Evolutionary conservation across 2,797 vertebrate species (phyloP).

Genomic region (Leuciscus waleckii): DNA sequence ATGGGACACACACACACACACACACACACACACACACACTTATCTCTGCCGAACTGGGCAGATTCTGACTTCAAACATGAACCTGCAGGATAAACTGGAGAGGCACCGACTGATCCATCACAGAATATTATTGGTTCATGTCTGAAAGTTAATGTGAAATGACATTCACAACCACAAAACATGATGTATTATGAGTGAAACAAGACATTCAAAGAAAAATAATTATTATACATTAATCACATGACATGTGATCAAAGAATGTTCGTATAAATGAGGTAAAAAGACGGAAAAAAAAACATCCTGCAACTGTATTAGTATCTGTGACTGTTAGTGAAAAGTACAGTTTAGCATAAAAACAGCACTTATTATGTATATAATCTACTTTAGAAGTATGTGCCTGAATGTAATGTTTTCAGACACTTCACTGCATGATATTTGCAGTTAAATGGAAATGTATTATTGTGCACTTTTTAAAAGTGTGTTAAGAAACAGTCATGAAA

Average conservation of each 20-base stretch:
- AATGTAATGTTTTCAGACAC: background rate
- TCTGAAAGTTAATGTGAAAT: background rate
- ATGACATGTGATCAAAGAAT: background rate
- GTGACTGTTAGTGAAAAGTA: background rate
- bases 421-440: background rate
- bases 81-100: background rate
- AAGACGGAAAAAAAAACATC: background rate
- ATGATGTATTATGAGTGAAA: background rate
- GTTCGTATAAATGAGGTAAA: background rate
- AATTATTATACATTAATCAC: background rate
- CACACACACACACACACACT: constrained; percentile 25
- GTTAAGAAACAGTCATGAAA: no score
- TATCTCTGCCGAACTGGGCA: background rate
- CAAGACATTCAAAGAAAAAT: background rate
- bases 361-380: background rate
- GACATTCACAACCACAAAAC: background rate
- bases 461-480: background rate
- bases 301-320: background rate
- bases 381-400: background rate
- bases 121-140: background rate
- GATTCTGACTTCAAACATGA: background rate
- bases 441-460: background rate
- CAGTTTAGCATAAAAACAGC: background rate
- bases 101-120: background rate
- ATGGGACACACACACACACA: constrained; percentile 15